A percentile compares a stretch with the other conserved stretches of the same genome.
These are phyloP conservation scores for Oxyteleia sp. DNA, from an alignment of 2,888 invertebrate genomes.

Conservation along the genomic window DNA sequence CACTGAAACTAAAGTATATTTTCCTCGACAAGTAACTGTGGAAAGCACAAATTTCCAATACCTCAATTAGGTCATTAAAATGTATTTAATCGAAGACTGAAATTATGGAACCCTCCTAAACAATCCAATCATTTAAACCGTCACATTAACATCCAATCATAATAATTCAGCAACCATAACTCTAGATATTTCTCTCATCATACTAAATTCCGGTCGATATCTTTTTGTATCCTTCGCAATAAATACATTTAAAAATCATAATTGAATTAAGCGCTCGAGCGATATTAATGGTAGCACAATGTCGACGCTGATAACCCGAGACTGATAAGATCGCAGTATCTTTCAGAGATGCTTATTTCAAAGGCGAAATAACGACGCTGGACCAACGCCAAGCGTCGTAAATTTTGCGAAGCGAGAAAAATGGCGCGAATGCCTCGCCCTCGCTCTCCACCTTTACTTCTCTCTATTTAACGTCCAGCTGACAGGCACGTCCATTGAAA, in stretches of 20 bases:
- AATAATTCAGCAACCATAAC: too few relatives aligned
- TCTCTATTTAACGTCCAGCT: constrained; percentile 77
- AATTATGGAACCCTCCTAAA: too few relatives aligned
- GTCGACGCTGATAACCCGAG: constrained; percentile 68
- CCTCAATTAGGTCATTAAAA: too few relatives aligned
- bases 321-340: constrained; percentile 74
- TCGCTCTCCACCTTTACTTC: constrained; percentile 73
- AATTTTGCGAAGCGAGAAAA: constrained; percentile 86
- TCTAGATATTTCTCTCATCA: background rate
- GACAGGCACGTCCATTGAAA: constrained; percentile 78
- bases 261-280: constrained; percentile 53
- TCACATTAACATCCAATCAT: too few relatives aligned
- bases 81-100: too few relatives aligned
- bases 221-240: background rate
- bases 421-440: constrained; percentile 84
- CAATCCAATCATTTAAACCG: too few relatives aligned
- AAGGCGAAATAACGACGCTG: constrained; percentile 86
- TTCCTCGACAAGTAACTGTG: too few relatives aligned
- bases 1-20: too few relatives aligned
- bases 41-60: too few relatives aligned
- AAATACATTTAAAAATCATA: constrained; percentile 48
- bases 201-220: constrained; percentile 18
- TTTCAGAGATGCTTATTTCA: constrained; percentile 74
- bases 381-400: constrained; percentile 85
- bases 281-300: constrained; percentile 66